Conservation (phyloP, 2,888 invertebrate genomes). For the Drosophila anomalata region DNA sequence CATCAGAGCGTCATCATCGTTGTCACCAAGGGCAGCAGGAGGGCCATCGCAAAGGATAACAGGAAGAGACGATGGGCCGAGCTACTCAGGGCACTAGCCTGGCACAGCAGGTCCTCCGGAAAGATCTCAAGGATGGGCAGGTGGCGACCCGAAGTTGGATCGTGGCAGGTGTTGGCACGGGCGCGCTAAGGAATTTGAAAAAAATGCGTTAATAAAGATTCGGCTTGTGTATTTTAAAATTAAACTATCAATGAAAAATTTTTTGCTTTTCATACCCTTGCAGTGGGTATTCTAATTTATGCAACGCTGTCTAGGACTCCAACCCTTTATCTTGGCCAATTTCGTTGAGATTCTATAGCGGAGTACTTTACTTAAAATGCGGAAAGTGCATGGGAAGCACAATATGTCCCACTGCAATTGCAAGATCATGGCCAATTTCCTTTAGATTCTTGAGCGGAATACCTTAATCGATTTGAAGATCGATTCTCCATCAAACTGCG, state of each 20-base stretch:
- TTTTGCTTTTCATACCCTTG: background rate
- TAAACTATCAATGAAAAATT: background rate
- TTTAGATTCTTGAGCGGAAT: too few relatives aligned
- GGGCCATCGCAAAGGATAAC: slow-evolving; percentile 79
- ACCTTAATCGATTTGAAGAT: too few relatives aligned
- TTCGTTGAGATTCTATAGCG: too few relatives aligned
- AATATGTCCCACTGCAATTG: too few relatives aligned
- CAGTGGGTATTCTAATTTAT: too few relatives aligned
- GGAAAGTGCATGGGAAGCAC: too few relatives aligned
- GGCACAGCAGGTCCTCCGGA: slow-evolving; percentile 92
- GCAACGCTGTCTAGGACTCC: too few relatives aligned
- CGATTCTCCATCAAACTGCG: too few relatives aligned
- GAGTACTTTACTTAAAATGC: too few relatives aligned
- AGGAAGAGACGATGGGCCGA: slow-evolving; percentile 84
- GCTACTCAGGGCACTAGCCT: slow-evolving; percentile 92
- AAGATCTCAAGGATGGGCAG: slow-evolving; percentile 90
- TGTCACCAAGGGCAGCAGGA: slow-evolving; percentile 78
- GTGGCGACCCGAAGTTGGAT: slow-evolving; percentile 86
- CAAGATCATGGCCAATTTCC: too few relatives aligned
- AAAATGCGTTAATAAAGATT: background rate
- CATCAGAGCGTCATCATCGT: slow-evolving; percentile 80
- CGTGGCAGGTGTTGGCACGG: slow-evolving; percentile 89
- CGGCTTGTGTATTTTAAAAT: background rate
- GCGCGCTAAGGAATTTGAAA: slow-evolving; percentile 82
- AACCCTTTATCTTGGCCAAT: too few relatives aligned